Base-by-base conservation (phyloP, 2,113 vertebrate species). In the Eleginops maclovinus region DNA sequence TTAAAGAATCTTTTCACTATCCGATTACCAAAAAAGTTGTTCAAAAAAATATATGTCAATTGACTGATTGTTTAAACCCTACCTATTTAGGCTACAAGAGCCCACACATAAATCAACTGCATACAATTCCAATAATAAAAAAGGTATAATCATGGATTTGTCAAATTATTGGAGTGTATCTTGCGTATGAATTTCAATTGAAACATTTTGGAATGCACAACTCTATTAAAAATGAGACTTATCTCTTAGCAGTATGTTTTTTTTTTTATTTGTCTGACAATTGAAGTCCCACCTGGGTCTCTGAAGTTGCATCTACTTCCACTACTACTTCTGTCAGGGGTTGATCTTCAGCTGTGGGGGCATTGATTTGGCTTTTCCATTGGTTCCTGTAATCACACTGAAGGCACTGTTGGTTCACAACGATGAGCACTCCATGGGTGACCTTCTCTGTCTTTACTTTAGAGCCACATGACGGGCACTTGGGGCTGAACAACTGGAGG, bases 311-410 rank as follows among this genome's bases (percentile, higher is more conserved):
- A 10, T 53, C 50, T 15, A 50, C 44, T 22, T 59, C 76, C 19
- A 4, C 13, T 16, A 4, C 13, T 16, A 19, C 43, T 71, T 47
- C 58, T 14, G 28, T 44, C 61, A 4, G 41, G 3, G 1, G 44
- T 47, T 67, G 68, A 4, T 62, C 74, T 67, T 67, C 71, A 54
- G 28, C 19, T 19, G 51, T 4, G 8, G 82, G 66, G 43, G 59
- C 54, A 13, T 53, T 44, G 22, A 41, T 3, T 56, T 82, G 85
- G 49, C 64, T 86, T 64, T 78, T 84, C 81, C 85, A 87, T 6
- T 87, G 61, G 44, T 67, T 26, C 10, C 40, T 79, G 75, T 86
- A 86, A 4, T 41, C 31, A 41, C 87, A 90, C 72, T 75, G 49
- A 19, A 59, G 61, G 49, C 85, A 81, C 28, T 19, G 60, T 15